Evolutionary conservation across 2,797 vertebrate genomes (phyloP).

Genomic region (Bufotes viridis): DNA sequence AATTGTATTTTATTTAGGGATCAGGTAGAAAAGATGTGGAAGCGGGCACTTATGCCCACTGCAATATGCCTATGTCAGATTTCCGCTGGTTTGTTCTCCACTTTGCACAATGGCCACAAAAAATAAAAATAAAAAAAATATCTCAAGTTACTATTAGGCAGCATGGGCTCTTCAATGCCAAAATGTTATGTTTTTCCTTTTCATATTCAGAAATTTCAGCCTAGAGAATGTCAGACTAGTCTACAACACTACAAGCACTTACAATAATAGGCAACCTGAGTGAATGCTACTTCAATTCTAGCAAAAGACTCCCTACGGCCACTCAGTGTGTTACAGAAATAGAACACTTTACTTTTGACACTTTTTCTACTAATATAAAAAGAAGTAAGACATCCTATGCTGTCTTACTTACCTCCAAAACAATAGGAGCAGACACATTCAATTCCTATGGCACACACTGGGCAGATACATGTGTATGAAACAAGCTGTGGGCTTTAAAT

Average conservation of each 20-base stretch:
- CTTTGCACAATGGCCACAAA: neutral
- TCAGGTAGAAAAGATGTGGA: neutral
- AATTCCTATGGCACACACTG: conserved; percentile 1
- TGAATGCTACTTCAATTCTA: conserved; percentile 27
- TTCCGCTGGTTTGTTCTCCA: neutral
- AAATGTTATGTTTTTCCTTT: neutral
- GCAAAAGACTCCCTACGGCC: conserved; percentile 26
- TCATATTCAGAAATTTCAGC: neutral
- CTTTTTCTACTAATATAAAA: conserved; percentile 32
- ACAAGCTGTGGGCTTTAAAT: conserved; percentile 34
- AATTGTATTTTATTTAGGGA: neutral
- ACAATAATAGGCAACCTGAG: conserved; percentile 31
- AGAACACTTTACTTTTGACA: conserved; percentile 27
- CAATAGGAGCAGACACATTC: conserved; percentile 19
- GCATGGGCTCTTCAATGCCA: neutral
- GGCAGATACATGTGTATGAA: conserved; percentile 35
- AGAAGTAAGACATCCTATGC: neutral
- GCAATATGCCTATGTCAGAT: neutral
- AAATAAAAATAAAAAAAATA: neutral
- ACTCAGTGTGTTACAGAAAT: conserved; percentile 14
- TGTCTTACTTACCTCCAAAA: conserved; percentile 11
- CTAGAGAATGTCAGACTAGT: neutral
- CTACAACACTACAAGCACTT: conserved; percentile 18
- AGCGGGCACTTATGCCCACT: neutral
- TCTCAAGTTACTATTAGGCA: neutral